phyloP scores from a whole-genome alignment of 2,888 invertebrate genomes.

The Amphipyra tragopoginis region DNA sequence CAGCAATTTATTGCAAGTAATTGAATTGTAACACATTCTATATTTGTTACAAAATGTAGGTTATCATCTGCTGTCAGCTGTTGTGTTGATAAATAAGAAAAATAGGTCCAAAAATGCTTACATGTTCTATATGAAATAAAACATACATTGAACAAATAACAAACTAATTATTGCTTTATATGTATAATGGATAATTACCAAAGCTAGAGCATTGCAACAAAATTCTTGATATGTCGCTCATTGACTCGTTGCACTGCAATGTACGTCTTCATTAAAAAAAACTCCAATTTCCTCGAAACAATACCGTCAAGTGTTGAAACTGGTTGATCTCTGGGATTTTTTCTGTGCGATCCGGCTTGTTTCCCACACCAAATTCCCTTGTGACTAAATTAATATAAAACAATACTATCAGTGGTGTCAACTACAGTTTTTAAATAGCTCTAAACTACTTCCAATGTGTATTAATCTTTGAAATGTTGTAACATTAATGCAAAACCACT shows the following conservation, averaged over 20 bases:
- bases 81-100: too few species aligned
- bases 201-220: slow-evolving; percentile 7
- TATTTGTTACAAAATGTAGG: slow-evolving; percentile 29
- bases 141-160: too few species aligned
- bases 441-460: slow-evolving; percentile 41
- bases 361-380: slow-evolving; percentile 83
- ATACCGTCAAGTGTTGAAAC: slow-evolving; percentile 77
- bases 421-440: slow-evolving; percentile 56
- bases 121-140: not conserved
- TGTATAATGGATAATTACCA: too few species aligned
- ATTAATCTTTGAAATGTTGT: slow-evolving; percentile 46
- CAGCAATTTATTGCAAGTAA: slow-evolving; percentile 20
- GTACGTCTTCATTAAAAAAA: slow-evolving; percentile 61
- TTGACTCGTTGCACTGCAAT: slow-evolving; percentile 34
- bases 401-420: slow-evolving; percentile 75
- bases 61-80: not conserved
- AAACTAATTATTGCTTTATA: too few species aligned
- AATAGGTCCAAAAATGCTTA: too few species aligned
- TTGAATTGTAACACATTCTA: slow-evolving; percentile 23
- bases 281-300: slow-evolving; percentile 73
- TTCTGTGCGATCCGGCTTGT: slow-evolving; percentile 73
- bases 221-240: slow-evolving; percentile 27
- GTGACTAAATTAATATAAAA: slow-evolving; percentile 78
- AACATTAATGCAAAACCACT: slow-evolving; percentile 40
- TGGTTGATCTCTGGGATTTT: slow-evolving; percentile 77